These are phyloP conservation scores for Ceyx melanurus DNA, from an alignment of 2,113 vertebrate genomes.

Conservation along the genomic window DNA sequence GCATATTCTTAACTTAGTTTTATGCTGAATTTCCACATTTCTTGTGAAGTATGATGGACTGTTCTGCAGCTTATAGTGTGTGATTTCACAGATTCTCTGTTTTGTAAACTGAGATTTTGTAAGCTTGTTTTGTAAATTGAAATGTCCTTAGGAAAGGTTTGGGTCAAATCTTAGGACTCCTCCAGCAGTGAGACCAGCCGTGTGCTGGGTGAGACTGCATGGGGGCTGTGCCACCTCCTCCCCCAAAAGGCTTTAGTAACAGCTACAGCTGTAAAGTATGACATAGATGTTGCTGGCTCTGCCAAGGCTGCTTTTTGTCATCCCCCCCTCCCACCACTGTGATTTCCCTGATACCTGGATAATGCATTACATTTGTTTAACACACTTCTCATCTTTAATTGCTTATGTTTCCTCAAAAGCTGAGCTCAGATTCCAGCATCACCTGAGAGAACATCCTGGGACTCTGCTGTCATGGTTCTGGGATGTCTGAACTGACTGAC, in stretches of 20 bases:
- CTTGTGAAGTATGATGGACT: background rate
- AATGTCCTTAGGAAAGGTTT: background rate
- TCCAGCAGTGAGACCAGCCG: background rate
- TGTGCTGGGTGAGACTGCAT: background rate
- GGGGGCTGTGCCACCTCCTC: background rate
- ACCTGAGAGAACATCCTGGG: background rate
- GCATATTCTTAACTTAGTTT: background rate
- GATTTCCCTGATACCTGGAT: background rate
- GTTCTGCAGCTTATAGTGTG: background rate
- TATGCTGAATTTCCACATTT: background rate
- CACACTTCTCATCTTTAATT: background rate
- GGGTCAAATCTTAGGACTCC: background rate
- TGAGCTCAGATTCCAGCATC: background rate
- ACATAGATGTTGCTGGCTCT: background rate
- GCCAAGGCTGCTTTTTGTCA: background rate
- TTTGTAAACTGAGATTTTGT: background rate
- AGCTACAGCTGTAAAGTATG: background rate
- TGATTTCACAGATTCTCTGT: background rate
- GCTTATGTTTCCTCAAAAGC: background rate
- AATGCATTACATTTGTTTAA: background rate
- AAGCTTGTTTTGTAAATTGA: constrained; percentile 3
- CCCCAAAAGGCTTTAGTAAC: background rate
- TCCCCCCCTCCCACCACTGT: rapidly evolving
- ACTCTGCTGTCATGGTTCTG: background rate
- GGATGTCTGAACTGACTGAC: background rate